phyloP scores from a whole-genome alignment of 2,797 vertebrate species.

The Halcyon badia region DNA sequence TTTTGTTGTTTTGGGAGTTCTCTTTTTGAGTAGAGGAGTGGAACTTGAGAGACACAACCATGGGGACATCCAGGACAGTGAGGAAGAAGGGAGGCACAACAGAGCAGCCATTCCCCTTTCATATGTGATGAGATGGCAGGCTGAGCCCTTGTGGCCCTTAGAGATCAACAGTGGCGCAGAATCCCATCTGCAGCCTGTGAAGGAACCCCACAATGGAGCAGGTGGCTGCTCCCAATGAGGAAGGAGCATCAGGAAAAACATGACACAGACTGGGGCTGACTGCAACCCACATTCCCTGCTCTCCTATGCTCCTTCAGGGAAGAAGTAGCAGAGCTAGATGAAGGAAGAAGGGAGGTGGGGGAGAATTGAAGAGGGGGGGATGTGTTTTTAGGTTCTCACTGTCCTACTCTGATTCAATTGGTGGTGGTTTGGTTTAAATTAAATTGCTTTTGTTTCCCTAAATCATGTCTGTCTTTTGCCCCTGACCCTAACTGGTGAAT shows the following conservation, averaged over 20 bases:
- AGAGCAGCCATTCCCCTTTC: neutral
- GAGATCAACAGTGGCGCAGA: neutral
- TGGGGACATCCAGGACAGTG: neutral
- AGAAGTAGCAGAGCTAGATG: neutral
- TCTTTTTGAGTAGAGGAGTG: neutral
- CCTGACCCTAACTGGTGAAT: neutral
- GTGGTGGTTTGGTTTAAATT: neutral
- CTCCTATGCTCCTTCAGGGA: neutral
- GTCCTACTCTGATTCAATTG: neutral
- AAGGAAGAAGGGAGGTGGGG: neutral
- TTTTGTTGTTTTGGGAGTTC: neutral
- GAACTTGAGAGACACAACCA: neutral
- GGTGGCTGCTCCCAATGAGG: neutral
- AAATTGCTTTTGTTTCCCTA: neutral
- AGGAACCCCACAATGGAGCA: neutral
- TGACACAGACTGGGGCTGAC: neutral
- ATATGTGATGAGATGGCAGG: neutral
- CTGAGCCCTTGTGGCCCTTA: neutral
- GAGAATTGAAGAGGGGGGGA: neutral
- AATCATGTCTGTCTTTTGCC: neutral
- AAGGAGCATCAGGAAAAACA: neutral
- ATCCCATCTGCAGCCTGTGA: neutral
- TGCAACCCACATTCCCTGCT: neutral
- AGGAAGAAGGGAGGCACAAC: neutral
- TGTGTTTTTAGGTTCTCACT: neutral